These are phyloP conservation scores for Gallinago media DNA, from an alignment of 2,113 vertebrate species.

Conservation along the genomic window DNA sequence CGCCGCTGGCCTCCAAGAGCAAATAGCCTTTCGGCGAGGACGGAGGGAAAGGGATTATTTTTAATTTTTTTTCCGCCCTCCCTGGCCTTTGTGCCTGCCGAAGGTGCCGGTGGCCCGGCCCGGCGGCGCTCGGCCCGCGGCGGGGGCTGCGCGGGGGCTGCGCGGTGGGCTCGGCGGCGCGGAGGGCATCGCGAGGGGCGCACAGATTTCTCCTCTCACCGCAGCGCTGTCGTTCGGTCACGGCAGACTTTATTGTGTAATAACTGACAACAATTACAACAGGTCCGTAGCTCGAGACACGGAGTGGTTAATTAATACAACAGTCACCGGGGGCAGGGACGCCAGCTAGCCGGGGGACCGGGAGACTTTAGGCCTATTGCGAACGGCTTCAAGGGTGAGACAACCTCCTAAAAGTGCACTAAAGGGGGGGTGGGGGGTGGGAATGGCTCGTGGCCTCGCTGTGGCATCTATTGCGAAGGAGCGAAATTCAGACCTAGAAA, in stretches of 20 bases:
- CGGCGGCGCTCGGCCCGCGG: not conserved
- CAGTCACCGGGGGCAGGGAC: not conserved
- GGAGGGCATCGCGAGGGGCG: not conserved
- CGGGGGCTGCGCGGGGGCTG: not conserved
- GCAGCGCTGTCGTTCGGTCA: slow-evolving; percentile 63
- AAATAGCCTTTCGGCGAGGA: fast-evolving
- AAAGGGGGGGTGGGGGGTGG: not conserved
- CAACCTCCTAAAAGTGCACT: not conserved
- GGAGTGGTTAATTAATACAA: slow-evolving; percentile 8
- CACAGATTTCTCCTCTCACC: slow-evolving; percentile 50
- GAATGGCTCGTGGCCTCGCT: not conserved
- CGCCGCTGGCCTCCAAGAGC: not conserved
- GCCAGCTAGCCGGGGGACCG: not conserved
- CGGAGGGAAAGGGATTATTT: not conserved
- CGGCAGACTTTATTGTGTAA: slow-evolving; percentile 77
- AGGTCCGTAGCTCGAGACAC: slow-evolving; percentile 42
- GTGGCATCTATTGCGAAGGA: slow-evolving; percentile 11
- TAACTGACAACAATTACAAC: slow-evolving; percentile 76
- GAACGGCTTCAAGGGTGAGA: not conserved
- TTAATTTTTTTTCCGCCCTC: not conserved
- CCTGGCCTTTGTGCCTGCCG: not conserved
- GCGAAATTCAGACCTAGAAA: slow-evolving; percentile 14
- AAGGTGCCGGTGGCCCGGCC: not conserved
- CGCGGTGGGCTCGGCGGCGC: not conserved
- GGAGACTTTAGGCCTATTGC: not conserved